Conservation (phyloP, 2,888 invertebrate genomes). For the Cryptosula pallasiana region DNA sequence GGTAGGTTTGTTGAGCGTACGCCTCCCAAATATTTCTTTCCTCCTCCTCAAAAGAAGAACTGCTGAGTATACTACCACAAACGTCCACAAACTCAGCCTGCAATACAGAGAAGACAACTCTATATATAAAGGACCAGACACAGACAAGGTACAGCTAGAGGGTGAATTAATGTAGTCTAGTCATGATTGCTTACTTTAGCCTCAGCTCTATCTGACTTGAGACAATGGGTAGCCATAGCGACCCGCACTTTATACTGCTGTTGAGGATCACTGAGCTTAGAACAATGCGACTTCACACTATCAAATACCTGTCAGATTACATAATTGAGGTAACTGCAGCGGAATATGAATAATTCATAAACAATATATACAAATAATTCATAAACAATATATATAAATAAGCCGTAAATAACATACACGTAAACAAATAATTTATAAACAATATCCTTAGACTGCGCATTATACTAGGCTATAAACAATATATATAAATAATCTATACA, state of each 20-base stretch:
- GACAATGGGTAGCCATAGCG: neutral
- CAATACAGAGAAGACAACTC: neutral
- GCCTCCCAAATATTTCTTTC: neutral
- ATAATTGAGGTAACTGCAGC: too few species aligned
- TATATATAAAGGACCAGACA: too few species aligned
- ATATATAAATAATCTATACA: too few species aligned
- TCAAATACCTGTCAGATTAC: neutral
- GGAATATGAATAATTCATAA: too few species aligned
- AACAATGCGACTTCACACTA: neutral
- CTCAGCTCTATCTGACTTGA: neutral
- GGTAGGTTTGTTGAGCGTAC: neutral
- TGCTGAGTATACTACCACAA: neutral
- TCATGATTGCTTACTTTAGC: neutral
- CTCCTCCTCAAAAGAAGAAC: neutral
- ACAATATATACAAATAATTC: too few species aligned
- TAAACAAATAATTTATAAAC: too few species aligned
- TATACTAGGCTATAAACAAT: too few species aligned
- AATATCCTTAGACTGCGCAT: too few species aligned
- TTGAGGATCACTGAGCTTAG: neutral
- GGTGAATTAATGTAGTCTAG: too few species aligned
- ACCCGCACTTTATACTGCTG: constrained; percentile 9
- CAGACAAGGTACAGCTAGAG: too few species aligned
- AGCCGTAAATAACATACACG: too few species aligned
- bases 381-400: too few species aligned
- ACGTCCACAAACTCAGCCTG: neutral